Evolutionary conservation across 1,140 invertebrate species (phyloP), one percentile per base, ranked within the genome.

Genomic region (Ruditapes philippinarum): DNA sequence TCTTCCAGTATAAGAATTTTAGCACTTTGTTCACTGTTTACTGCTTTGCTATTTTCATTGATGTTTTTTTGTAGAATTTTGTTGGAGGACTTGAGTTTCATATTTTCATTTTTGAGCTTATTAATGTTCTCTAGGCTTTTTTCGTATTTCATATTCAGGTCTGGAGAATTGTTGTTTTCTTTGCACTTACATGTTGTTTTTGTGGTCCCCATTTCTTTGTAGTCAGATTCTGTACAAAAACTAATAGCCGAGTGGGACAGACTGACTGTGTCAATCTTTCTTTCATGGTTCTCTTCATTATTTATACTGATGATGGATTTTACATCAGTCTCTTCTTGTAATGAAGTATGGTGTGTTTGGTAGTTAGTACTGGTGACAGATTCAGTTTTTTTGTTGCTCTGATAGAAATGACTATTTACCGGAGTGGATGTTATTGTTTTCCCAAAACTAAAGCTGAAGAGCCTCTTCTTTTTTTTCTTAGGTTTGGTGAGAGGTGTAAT

Each of bases 381-480:
- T 28, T 62, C 57, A 62, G 57, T 9, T n/a, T n/a, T 62, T n/a
- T n/a, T n/a, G n/a, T n/a, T n/a, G 17, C 25, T 62, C n/a, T 62
- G 9, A n/a, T n/a, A 62, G 9, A n/a, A 12, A n/a, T 62, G 17
- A 62, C 57, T 62, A 62, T 62, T n/a, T 28, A n/a, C 57, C 5
- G 57, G 57, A n/a, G 57, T 62, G 25, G 57, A 62, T 28, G 57
- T 62, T 7, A n/a, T 7, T 62, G 57, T n/a, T 62, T 62, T 62
- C 25, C 57, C n/a, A 12, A 62, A n/a, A n/a, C 57, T 62, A 62
- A 62, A 62, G 25, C 57, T 62, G 25, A 62, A 62, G 5, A 62
- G 57, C 17, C 57, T 62, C 9, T 62, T 62, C 57, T 62, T 62
- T 62, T 62, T 62, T n/a, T 62, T 62, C 57, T 62, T 62, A n/a